Evolutionary conservation across 2,888 invertebrate species (phyloP).

Genomic region (Teleogryllus oceanicus): DNA sequence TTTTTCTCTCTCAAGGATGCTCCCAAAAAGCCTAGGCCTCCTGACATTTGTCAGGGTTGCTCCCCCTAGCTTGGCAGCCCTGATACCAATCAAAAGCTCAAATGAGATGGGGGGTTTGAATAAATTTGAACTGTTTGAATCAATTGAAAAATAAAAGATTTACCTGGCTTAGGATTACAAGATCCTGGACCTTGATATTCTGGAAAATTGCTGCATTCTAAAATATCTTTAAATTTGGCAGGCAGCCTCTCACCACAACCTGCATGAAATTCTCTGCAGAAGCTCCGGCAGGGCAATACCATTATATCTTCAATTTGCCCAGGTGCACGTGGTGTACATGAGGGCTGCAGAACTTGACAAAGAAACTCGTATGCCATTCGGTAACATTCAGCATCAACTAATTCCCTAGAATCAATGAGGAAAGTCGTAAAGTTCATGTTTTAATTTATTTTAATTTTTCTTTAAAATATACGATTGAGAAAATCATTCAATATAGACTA

Average conservation of each 20-base stretch:
- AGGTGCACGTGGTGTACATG: conserved; percentile 53
- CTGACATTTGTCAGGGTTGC: too few relatives aligned
- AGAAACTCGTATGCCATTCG: conserved; percentile 84
- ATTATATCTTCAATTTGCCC: conserved; percentile 54
- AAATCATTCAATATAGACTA: too few relatives aligned
- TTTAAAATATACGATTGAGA: background rate
- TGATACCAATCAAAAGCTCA: too few relatives aligned
- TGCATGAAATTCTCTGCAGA: conserved; percentile 78
- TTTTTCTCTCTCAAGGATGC: too few relatives aligned
- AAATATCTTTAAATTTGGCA: conserved; percentile 63
- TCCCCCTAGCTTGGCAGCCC: too few relatives aligned
- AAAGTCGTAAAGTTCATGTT: conserved; percentile 22
- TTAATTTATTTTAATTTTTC: background rate
- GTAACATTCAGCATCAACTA: conserved; percentile 90
- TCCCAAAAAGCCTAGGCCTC: too few relatives aligned
- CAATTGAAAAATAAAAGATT: conserved; percentile 18
- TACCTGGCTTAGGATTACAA: conserved; percentile 75
- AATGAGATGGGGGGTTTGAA: too few relatives aligned
- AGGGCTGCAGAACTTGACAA: conserved; percentile 80
- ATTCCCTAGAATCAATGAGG: conserved; percentile 53
- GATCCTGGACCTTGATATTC: conserved; percentile 71
- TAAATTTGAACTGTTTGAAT: too few relatives aligned
- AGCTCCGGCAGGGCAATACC: conserved; percentile 73
- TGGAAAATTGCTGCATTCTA: conserved; percentile 76
- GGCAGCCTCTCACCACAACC: conserved; percentile 77